Base-by-base conservation (phyloP, 2,888 invertebrate species). In the Steinernema hermaphroditum region DNA sequence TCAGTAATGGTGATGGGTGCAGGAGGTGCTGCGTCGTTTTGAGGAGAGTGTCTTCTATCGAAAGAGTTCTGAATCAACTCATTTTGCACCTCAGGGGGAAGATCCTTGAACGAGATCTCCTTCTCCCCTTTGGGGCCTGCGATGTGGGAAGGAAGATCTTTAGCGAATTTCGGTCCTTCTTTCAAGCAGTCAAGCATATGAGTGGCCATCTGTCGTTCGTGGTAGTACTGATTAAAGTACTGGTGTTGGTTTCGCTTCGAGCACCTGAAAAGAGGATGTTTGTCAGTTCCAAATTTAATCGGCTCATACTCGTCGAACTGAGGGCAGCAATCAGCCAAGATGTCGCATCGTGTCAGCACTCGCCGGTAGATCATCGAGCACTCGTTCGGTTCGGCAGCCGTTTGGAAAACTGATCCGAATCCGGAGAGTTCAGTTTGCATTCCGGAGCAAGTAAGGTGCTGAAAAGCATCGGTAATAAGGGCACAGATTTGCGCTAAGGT, bases 251-350 rank as follows among this genome's bases (percentile, higher is more conserved):
- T 62, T 2, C 62, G 29, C 27, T 32, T 62, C 16, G 32, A 24
- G 62, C 62, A 62, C 29, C 62, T 62, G 32, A 50, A 22, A 1
- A 62, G 32, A 29, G 62, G 16, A 14, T 27, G n/a, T 62, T 27
- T 12, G 46, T 12, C 43, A 8, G 8, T 41, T 41, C 8, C 16
- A 16, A 41, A 41, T 24, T 6, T 27, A 54, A 24, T 22, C 24
- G 12, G 50, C 29, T 22, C 71, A n/a, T 68, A 72, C 72, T 72
- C 68, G 27, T 70, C 68, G 46, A 43, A 74, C 32, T 74, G 68
- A 44, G 74, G 74, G 43, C 74, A 74, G 41, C 74, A 74, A 29
- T 68, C 69, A 27, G 57, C 32, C 2, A 74, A 27, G 22, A 74
- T 43, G 24, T 74, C 72, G 68, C 74, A 74, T 12, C 74, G 74